A percentile compares a stretch with the other conserved stretches of the same genome.
phyloP scores from a whole-genome alignment of 2,113 vertebrate species.

The Notarius quadriscutis region DNA sequence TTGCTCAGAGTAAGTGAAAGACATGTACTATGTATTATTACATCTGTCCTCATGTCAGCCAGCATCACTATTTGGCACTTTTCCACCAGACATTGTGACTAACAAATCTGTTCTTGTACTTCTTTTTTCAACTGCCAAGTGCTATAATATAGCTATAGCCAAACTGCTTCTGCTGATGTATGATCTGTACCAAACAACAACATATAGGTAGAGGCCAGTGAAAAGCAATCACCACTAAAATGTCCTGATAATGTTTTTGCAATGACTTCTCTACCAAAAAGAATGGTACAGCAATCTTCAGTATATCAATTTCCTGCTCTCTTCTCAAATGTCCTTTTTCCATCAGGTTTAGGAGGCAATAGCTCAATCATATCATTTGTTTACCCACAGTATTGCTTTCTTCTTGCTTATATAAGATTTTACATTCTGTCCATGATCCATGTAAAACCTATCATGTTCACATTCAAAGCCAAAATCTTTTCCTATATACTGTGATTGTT shows the following conservation, averaged over 20 bases:
- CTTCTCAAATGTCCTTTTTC: neutral
- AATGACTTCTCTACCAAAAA: neutral
- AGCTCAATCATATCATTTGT: neutral
- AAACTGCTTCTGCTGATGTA: neutral
- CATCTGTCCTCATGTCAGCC: neutral
- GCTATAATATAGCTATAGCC: neutral
- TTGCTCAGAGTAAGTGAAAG: neutral
- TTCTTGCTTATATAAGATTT: neutral
- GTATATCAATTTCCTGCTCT: slow-evolving; percentile 18
- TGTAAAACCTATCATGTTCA: neutral
- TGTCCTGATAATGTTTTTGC: neutral
- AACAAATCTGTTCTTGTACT: neutral
- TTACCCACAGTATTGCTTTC: neutral
- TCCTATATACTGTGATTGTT: neutral
- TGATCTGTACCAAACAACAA: neutral
- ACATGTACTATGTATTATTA: neutral
- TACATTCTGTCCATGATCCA: neutral
- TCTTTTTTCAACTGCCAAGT: neutral
- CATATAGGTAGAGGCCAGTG: neutral
- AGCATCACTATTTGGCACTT: neutral
- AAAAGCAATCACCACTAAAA: neutral
- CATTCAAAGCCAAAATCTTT: neutral
- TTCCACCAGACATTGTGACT: neutral
- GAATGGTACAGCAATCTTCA: neutral
- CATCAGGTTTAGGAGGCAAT: neutral